Evolutionary conservation across 2,888 invertebrate genomes (phyloP), one percentile per base, ranked within the genome.

Genomic region (Meandrusa payeni): DNA sequence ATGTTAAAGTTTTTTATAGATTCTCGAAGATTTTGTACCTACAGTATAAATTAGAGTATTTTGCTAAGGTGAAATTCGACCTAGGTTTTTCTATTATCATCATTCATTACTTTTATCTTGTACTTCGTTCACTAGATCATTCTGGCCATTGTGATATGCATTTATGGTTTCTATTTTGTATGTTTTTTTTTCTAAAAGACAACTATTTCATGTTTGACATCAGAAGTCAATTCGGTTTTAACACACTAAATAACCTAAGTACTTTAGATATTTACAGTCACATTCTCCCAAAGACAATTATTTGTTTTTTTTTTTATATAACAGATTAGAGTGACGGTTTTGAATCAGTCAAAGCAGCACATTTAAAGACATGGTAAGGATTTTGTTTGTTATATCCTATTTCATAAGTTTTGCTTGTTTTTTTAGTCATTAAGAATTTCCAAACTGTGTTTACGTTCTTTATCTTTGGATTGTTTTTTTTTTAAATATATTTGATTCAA

Each of bases 321-420:
- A 48, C 46, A 41, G 49, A 43, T 51, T 43, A 57, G 48, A 55
- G 54, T 53, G 56, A 65, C 47, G 54, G 57, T 57, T 60, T 61
- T 59, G 61, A 52, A 60, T 64, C 68, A 68, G 52, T 66, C 64
- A 47, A 66, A 80, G 86, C 85, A 85, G 85, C 86, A 86, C 63
- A 67, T 67, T 76, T 78, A 86, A 86, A 86, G 86, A 86, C 86
- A 86, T 76, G 61, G 52, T 69, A 67, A 61, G 60, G 56, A 54
- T 69, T 66, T 69, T 55, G 61, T 72, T 76, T 72, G 61, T 63
- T 68, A 52, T 53, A 63, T 59, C 55, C 52, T 70, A 65, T 64
- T 58, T 66, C 59, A 65, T 76, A 76, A 67, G 70, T 69, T 55
- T 74, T 73, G 76, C 57, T 76, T 81, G 80, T 75, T 64, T 38